Conservation (phyloP, 2,113 vertebrate species). For the Bettongia penicillata region DNA sequence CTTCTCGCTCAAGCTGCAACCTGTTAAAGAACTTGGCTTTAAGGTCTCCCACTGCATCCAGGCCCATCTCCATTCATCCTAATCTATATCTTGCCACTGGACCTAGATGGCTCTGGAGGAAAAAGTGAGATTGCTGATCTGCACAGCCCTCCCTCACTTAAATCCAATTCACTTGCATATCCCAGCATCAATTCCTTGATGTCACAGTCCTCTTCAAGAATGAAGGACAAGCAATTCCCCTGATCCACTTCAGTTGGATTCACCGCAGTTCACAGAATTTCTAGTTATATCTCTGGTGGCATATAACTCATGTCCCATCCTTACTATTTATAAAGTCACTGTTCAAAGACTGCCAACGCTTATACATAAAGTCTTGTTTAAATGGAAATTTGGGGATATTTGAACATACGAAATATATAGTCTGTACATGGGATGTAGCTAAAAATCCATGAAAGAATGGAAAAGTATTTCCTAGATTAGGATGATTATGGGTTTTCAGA, state of each 20-base stretch:
- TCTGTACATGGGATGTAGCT: not conserved
- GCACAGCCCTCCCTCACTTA: no score
- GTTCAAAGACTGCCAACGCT: not conserved
- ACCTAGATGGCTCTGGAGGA: no score
- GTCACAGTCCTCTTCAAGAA: no score
- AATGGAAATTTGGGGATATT: constrained; percentile 7
- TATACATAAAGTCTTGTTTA: not conserved
- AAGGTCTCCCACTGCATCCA: no score
- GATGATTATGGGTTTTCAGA: constrained; percentile 38
- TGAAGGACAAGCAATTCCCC: no score
- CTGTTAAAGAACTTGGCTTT: no score
- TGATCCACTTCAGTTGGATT: not conserved
- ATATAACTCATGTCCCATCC: not conserved
- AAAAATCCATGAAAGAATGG: not conserved
- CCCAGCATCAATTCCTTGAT: no score
- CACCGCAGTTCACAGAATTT: not conserved
- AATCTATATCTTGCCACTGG: no score
- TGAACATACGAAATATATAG: constrained; percentile 12
- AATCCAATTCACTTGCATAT: no score
- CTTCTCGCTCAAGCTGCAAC: not conserved
- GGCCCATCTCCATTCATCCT: no score
- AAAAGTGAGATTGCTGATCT: no score
- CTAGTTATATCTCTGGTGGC: not conserved
- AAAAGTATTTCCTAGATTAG: not conserved
- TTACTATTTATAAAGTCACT: not conserved